Percentiles rank a stretch among this genome's conserved stretches.
Evolutionary conservation across 1,140 invertebrate species (phyloP).

Genomic region (Colletes latitarsis): DNA sequence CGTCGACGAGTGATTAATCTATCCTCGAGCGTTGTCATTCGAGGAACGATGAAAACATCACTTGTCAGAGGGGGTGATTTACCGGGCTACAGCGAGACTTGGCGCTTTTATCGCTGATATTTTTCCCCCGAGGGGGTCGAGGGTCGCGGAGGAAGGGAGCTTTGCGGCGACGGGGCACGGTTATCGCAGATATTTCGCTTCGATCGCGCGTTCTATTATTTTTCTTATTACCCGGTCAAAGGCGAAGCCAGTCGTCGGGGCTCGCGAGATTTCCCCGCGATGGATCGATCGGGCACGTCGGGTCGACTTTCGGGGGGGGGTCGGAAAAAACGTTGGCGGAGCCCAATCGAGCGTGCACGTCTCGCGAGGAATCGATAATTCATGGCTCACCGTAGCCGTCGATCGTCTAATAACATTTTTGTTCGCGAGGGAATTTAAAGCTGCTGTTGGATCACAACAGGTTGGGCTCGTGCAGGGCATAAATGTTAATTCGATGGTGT

Average conservation of each 20-base stretch:
- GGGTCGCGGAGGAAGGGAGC: slow-evolving; percentile 12
- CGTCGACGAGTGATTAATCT: slow-evolving; percentile 52
- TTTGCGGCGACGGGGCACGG: background rate
- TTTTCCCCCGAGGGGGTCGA: slow-evolving; percentile 35
- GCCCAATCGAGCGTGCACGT: background rate
- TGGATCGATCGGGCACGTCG: slow-evolving; percentile 17
- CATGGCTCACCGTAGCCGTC: background rate
- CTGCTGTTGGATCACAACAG: too few species aligned
- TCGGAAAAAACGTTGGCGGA: background rate
- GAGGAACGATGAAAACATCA: slow-evolving; percentile 61
- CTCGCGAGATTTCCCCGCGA: background rate
- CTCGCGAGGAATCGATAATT: slow-evolving; percentile 20
- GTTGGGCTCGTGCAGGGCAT: too few species aligned
- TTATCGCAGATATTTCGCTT: slow-evolving; percentile 50
- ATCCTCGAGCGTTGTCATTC: slow-evolving; percentile 50
- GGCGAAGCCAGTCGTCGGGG: background rate
- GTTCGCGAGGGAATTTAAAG: background rate
- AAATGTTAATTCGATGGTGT: too few species aligned
- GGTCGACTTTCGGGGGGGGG: background rate
- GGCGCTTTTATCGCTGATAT: slow-evolving; percentile 45
- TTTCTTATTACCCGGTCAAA: slow-evolving; percentile 41
- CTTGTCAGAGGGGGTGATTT: slow-evolving; percentile 37
- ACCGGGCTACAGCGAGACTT: slow-evolving; percentile 15
- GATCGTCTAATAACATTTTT: slow-evolving; percentile 2
- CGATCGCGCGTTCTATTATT: slow-evolving; percentile 46